Conservation (phyloP, 2,797 vertebrate species). For the Apogon talboti region DNA sequence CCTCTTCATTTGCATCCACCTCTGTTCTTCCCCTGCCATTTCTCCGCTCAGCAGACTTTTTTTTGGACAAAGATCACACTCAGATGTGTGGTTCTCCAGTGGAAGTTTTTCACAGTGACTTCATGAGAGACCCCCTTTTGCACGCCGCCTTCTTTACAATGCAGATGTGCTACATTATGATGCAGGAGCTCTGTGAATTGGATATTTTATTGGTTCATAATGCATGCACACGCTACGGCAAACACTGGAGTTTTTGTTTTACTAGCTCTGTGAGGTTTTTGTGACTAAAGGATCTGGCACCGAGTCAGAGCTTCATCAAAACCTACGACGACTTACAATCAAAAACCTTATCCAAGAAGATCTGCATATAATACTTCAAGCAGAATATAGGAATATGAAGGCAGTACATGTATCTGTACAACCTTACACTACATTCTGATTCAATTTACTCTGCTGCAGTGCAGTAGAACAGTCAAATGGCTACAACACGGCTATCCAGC, state of each 20-base stretch:
- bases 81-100: conserved; percentile 15
- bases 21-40: conserved; percentile 43
- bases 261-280: conserved; percentile 1
- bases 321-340: neutral
- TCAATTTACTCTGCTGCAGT: too few relatives aligned
- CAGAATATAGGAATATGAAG: neutral
- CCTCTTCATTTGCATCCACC: conserved; percentile 67
- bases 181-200: neutral
- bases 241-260: conserved; percentile 6
- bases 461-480: too few relatives aligned
- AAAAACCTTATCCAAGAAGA: neutral
- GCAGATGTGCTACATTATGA: conserved; percentile 20
- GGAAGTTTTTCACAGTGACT: conserved; percentile 12
- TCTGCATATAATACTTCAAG: neutral
- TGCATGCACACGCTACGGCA: neutral
- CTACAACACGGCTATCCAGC: too few relatives aligned
- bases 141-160: neutral
- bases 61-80: conserved; percentile 45
- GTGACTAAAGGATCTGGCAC: neutral
- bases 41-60: conserved; percentile 33
- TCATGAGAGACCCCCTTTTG: conserved; percentile 17
- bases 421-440: too few relatives aligned
- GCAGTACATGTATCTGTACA: neutral
- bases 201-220: conserved; percentile 13
- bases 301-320: neutral